Base-by-base conservation (phyloP, 35 echinoderm and acorn worm species). In the Acanthaster planci region DNA sequence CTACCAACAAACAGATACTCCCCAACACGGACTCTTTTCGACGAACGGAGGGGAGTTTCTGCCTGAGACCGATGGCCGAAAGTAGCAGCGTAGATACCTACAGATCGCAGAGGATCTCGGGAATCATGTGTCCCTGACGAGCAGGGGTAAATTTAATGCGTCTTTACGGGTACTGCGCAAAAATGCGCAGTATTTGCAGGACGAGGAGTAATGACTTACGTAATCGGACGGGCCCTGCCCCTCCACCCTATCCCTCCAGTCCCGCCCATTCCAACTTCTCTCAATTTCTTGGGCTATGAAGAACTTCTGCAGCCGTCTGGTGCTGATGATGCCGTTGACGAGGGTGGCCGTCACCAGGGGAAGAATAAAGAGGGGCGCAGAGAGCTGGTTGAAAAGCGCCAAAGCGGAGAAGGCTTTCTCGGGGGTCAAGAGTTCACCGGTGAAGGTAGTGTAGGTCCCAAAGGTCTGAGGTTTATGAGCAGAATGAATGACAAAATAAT, bases 221-320 rank as follows among this genome's bases (percentile, higher is more conserved):
- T 31, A 60, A 36, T 51, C 29, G 21, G 26, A 17, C 76, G 40
- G 10, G 58, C 76, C 7, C 58, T 58, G 22, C 47, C 77, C 31
- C 8, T 60, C 12, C 17, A 37, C 50, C 14, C 78, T 76, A 5
- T 83, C 80, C 31, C 84, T 57, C 55, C 60, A 82, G 15, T 32
- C 38, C 21, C 78, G 79, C 23, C 42, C 85, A 40, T 39, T 64
- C 10, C 21, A 76, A n/a, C 38, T 51, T 2, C 37, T 87, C 68
- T 84, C 86, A 38, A 84, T 78, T 53, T 93, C 91, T 15, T 78
- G 85, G 0, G 91, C 85, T 6, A 88, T 8, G 32, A 93, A 78
- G 51, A 86, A 92, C 8, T 42, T 86, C 29, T 56, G 76, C 15
- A 91, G 84, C 23, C 89, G 82, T 39, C 60, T 67, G 30, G 84